Base-by-base conservation (phyloP, 2,888 invertebrate species). In the Onthophagus sagittarius region DNA sequence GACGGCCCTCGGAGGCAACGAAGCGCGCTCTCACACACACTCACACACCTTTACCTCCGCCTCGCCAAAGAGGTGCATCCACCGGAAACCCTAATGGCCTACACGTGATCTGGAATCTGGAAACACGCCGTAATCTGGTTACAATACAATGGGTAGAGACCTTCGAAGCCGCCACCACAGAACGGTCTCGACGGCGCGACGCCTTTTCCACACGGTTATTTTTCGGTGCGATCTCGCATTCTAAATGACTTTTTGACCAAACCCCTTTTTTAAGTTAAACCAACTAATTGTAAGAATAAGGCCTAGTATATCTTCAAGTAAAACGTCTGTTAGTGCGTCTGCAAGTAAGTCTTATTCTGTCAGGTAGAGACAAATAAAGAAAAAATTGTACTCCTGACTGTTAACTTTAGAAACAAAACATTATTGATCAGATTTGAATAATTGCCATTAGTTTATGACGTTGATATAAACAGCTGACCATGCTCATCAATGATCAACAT, bases 11-110 rank as follows among this genome's bases (percentile, higher is more conserved):
- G 39, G 39, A 53, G 39, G 39, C 39, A 53, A 7, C 7, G 39
- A 53, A 53, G 11, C 23, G 23, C 23, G 23, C 23, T 23, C 23
- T 23, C 64, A 64, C 23, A 15, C 64, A 64, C 82, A 83, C 83
- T 82, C 76, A 70, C 70, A 71, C 76, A 73, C 67, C 73, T 71
- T 75, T 77, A 53, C 39, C 77, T 76, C 75, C 76, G 75, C 75
- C 76, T 78, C 77, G 74, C 75, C 74, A 75, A 75, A 73, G 78
- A 76, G 75, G 75, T 75, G 75, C 74, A 78, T 77, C 81, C 81
- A 83, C 83, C 84, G 84, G 84, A 84, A 84, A 81, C 83, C 83
- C 83, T 85, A 84, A 85, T 84, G 84, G 84, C 79, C 81, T 83
- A 83, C 84, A 84, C 84, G 85, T 85, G 84, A 85, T 84, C 82